Evolutionary conservation across 2,888 invertebrate species (phyloP), one percentile per base, ranked within the genome.

Genomic region (Caenorhabditis drosophilae): DNA sequence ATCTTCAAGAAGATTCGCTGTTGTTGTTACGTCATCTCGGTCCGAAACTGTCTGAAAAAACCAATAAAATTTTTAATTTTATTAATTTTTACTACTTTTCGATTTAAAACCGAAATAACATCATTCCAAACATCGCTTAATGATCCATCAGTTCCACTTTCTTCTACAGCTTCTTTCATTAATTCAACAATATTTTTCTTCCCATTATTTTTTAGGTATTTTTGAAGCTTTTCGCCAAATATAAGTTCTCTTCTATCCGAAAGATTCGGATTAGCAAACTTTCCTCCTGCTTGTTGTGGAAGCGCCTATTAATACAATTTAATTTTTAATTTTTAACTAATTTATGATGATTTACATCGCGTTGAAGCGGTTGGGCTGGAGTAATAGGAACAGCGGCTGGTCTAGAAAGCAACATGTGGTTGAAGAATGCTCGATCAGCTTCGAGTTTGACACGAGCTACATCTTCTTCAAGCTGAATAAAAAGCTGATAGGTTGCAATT

Each of bases 351-450:
- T 20, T 27, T 23, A 53, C 63, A 41, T 66, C 66, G 52, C 51
- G 26, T 12, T 58, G 58, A 26, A 58, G 49, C 11, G 56, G 45
- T 25, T 53, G 51, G 23, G 61, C 63, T 18, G 67, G 59, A 22
- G 53, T 52, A 23, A 63, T 56, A 18, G 71, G 55, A 9, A 70
- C 53, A 1, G 73, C 62, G 1, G 67, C 61, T 1, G 76, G 75
- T 20, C 68, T 44, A 15, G 63, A 70, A 16, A 78, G 53, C 6
- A 79, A 59, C 38, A 78, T 75, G 45, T 81, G 80, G 54, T 81
- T 81, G 58, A 81, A 67, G 60, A 81, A 81, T 11, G 79, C 75
- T 2, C 81, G 72, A 46, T 81, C 79, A 1, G 79, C 71, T 53
- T 81, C 81, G 9, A 81, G 57, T 18, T 76, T 70, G 9, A 73